phyloP scores from a whole-genome alignment of 2,888 invertebrate species.

The Tanaodytes sp. region DNA sequence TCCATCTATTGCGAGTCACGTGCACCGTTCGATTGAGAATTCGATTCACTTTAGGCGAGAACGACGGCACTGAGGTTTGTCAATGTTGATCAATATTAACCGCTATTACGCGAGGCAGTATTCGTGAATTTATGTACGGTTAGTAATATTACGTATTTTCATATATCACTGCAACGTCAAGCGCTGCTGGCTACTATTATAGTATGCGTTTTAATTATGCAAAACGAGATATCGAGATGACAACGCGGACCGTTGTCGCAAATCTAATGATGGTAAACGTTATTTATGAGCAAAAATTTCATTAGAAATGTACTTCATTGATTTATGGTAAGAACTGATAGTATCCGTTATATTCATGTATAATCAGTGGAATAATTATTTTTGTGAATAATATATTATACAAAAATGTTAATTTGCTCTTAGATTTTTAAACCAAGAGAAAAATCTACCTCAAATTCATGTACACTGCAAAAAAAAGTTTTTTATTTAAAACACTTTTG shows the following conservation, averaged over 20 bases:
- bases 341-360: too few species aligned
- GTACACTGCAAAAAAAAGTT: too few species aligned
- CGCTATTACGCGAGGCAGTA: constrained; percentile 33
- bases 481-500: too few species aligned
- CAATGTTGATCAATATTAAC: constrained; percentile 50
- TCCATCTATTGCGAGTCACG: constrained; percentile 22
- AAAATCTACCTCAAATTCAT: too few species aligned
- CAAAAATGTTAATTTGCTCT: too few species aligned
- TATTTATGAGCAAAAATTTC: too few species aligned
- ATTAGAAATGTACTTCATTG: too few species aligned
- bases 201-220: constrained; percentile 51
- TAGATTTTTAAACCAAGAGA: too few species aligned
- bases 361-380: too few species aligned
- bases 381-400: too few species aligned
- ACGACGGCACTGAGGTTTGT: constrained; percentile 27
- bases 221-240: constrained; percentile 47
- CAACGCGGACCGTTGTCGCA: constrained; percentile 28
- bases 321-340: too few species aligned
- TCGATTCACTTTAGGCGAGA: constrained; percentile 30
- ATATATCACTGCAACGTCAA: constrained; percentile 51
- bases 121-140: constrained; percentile 44
- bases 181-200: constrained; percentile 35
- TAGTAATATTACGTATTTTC: constrained; percentile 48
- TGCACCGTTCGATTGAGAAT: constrained; percentile 16
- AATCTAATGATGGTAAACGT: constrained; percentile 42